Evolutionary conservation across 2,113 vertebrate species (phyloP), one percentile per base, ranked within the genome.

Genomic region (Neotragus pygmaeus): DNA sequence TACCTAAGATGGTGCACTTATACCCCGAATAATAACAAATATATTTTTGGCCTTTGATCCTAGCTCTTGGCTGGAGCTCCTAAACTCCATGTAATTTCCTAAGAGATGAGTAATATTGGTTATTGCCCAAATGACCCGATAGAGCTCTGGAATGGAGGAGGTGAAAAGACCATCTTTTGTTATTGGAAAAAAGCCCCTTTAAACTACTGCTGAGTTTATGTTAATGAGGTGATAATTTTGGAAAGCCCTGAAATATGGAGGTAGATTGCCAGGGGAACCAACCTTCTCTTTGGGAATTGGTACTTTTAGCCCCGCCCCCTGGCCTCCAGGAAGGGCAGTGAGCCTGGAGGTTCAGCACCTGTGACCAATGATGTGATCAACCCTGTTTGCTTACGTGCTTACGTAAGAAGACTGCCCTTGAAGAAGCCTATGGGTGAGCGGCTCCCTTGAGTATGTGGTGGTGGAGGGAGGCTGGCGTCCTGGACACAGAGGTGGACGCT

Each of bases 241-340:
- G 80, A 80, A 94, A 85, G 7, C 19, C 87, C 28, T 53, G 89
- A 78, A 93, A 43, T 80, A 36, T 14, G 47, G 81, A 60, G 80
- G 15, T 39, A 6, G 13, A 80, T 84, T 93, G 80, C 66, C 36
- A 39, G 11, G 64, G 64, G 53, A 62, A 49, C 55, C 39, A 55
- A 43, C 33, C 86, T 2, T 2, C 9, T 66, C 47, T 49, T 28
- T 49, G 19, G 45, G 27, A 49, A 33, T 43, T 25, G 39, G 43
- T 25, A 66, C 58, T 57, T 70, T 27, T 15, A 78, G 47, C 47
- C 19, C 73, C 9, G 1, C 43, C 28, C 60, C 30, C 64, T 33
- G 85, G 55, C 55, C 25, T 7, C 36, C 47, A 2, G 66, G 27
- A 55, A 58, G 75, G 53, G 27, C 16, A 81, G 49, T 70, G 49